Conservation (phyloP, 1,140 invertebrate genomes). For the Coptotermes formosanus region DNA sequence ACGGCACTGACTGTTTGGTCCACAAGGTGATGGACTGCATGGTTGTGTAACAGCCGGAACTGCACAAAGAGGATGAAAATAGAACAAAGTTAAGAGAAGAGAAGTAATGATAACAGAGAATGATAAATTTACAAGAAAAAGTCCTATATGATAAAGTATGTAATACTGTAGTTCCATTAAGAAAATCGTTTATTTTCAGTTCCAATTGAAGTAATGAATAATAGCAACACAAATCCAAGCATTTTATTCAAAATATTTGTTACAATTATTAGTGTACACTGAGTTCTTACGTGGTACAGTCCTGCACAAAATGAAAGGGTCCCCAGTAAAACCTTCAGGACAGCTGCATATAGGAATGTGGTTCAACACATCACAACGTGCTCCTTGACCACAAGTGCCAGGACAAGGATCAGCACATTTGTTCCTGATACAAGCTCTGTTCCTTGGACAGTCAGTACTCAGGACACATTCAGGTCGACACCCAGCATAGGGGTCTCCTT, state of each 20-base stretch:
- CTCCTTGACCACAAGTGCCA: constrained; percentile 54
- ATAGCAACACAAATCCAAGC: neutral
- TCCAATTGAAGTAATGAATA: neutral
- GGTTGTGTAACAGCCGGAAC: constrained; percentile 35
- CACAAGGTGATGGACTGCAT: constrained; percentile 42
- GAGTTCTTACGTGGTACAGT: constrained; percentile 36
- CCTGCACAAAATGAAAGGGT: constrained; percentile 47
- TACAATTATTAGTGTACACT: neutral
- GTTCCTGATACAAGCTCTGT: constrained; percentile 52
- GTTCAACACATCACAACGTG: constrained; percentile 52
- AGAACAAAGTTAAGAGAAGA: neutral
- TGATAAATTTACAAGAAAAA: neutral
- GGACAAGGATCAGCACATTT: constrained; percentile 56
- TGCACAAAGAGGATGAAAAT: constrained; percentile 6
- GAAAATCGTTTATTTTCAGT: constrained; percentile 37
- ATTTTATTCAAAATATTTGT: neutral
- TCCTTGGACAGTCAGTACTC: constrained; percentile 50
- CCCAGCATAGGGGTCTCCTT: constrained; percentile 51
- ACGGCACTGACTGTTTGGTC: constrained; percentile 42
- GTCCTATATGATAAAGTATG: neutral
- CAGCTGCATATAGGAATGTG: constrained; percentile 54
- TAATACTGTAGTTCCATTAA: neutral
- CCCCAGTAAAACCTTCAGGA: constrained; percentile 49
- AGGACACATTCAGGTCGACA: constrained; percentile 52
- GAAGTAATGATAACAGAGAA: neutral